Conservation (phyloP, 1,140 invertebrate genomes). For the Diorhabda elongata region DNA sequence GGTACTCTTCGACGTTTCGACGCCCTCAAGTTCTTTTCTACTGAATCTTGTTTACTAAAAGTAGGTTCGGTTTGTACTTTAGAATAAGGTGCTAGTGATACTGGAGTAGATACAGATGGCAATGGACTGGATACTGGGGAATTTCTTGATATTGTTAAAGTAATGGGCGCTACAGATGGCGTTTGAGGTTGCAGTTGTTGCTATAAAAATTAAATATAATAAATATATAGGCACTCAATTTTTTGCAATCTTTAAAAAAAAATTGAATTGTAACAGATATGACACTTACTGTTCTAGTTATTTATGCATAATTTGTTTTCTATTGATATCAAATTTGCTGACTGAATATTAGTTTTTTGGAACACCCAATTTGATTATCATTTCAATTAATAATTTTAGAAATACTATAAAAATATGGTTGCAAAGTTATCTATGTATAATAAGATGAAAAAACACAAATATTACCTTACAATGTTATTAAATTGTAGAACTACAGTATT, state of each 20-base stretch:
- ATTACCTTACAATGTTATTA: no score
- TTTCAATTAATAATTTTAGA: no score
- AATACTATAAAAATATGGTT: no score
- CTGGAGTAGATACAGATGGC: slow-evolving; percentile 8
- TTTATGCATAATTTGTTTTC: slow-evolving; percentile 13
- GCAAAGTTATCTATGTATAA: no score
- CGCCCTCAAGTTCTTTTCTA: slow-evolving; percentile 49
- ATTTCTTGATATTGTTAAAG: slow-evolving; percentile 50
- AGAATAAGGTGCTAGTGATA: slow-evolving; percentile 7
- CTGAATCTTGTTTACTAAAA: slow-evolving; percentile 22
- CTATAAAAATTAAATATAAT: slow-evolving; percentile 2
- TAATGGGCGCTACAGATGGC: slow-evolving; percentile 35
- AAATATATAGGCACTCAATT: no score
- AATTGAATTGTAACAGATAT: no score
- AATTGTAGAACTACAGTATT: no score
- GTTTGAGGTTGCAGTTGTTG: slow-evolving; percentile 30
- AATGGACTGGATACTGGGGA: slow-evolving; percentile 42
- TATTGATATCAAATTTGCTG: neutral
- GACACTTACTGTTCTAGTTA: slow-evolving; percentile 11
- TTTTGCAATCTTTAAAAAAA: no score
- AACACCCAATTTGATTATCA: no score
- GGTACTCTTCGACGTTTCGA: slow-evolving; percentile 74
- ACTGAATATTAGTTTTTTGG: no score
- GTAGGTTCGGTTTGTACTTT: slow-evolving; percentile 14
- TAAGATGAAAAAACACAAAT: no score